Conservation (phyloP, 2,797 vertebrate species). For the Cynopterus sphinx region DNA sequence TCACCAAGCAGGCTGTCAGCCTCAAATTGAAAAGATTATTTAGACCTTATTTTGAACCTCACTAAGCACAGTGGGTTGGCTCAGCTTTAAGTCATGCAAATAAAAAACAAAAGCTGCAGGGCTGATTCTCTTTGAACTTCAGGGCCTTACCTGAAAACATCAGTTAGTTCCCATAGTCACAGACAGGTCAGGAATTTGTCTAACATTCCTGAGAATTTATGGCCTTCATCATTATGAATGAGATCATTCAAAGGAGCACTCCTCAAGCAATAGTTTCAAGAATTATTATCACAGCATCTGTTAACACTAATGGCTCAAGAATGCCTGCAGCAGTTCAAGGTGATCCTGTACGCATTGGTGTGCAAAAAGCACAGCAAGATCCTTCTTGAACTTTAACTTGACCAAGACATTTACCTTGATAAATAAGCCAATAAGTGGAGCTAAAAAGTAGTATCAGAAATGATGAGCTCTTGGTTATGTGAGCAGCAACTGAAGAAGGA, state of each 20-base stretch:
- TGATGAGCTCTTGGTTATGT: neutral
- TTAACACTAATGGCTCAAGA: neutral
- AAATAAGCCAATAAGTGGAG: neutral
- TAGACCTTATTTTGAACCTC: neutral
- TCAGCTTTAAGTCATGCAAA: constrained; percentile 12
- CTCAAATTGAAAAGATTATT: neutral
- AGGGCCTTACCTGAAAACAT: constrained; percentile 17
- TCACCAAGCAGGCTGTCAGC: neutral
- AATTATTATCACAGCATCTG: constrained; percentile 36
- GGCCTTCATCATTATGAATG: constrained; percentile 54
- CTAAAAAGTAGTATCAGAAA: neutral
- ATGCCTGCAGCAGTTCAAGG: neutral
- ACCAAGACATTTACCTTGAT: neutral
- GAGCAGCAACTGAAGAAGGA: neutral
- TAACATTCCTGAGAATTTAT: constrained; percentile 67
- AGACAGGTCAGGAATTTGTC: constrained; percentile 55
- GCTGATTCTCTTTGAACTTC: constrained; percentile 42
- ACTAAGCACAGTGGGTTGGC: neutral
- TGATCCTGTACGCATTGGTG: neutral
- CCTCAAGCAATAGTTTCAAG: constrained; percentile 42
- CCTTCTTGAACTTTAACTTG: neutral
- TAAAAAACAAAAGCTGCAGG: neutral
- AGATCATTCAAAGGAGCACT: constrained; percentile 60
- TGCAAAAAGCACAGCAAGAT: neutral
- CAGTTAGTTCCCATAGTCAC: constrained; percentile 36